Evolutionary conservation across 2,113 vertebrate genomes (phyloP).

Genomic region (Neodontobutis hainanensis): DNA sequence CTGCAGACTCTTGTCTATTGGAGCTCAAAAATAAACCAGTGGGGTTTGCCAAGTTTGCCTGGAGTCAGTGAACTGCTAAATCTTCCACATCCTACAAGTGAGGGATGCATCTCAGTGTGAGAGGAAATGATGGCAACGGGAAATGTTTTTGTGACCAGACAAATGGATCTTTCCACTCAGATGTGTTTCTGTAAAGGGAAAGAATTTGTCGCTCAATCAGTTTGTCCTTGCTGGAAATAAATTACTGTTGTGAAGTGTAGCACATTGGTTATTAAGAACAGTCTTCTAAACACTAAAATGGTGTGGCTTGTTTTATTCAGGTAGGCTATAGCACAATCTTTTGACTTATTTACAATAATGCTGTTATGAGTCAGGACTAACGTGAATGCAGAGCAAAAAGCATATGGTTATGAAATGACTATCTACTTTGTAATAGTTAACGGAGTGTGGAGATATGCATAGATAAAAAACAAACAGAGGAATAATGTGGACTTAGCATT

Average conservation of each 20-base stretch:
- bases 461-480: too few relatives aligned
- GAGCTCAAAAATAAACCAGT: constrained; percentile 45
- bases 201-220: constrained; percentile 20
- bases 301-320: too few relatives aligned
- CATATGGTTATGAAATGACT: background rate
- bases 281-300: too few relatives aligned
- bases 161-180: constrained; percentile 56
- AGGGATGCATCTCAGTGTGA: constrained; percentile 57
- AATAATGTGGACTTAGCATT: too few relatives aligned
- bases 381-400: background rate
- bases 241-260: background rate
- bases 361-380: background rate
- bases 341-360: background rate
- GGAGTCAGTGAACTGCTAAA: constrained; percentile 61
- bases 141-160: constrained; percentile 66
- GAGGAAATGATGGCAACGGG: constrained; percentile 45
- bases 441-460: too few relatives aligned
- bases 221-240: constrained; percentile 24
- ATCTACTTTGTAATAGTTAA: too few relatives aligned
- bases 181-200: constrained; percentile 2
- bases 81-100: constrained; percentile 57
- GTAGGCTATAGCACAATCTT: too few relatives aligned
- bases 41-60: constrained; percentile 62
- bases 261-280: too few relatives aligned
- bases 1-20: constrained; percentile 35